Conservation (phyloP, 2,888 invertebrate genomes). For the Aricia artaxerxes region DNA sequence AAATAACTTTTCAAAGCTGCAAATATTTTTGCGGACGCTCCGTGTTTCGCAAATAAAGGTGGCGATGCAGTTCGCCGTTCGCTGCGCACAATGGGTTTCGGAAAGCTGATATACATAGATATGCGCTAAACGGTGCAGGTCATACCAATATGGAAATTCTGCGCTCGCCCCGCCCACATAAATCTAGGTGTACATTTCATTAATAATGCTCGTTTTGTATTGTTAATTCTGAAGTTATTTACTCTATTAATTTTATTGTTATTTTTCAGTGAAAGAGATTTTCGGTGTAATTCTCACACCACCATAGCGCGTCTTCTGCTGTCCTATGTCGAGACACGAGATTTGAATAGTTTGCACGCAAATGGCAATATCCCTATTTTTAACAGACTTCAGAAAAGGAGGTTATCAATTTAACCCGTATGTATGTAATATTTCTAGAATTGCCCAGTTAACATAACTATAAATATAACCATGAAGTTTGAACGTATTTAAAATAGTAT, state of each 20-base stretch:
- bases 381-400: no score
- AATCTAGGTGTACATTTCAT: constrained; percentile 41
- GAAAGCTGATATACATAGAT: constrained; percentile 72
- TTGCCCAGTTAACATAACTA: no score
- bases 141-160: constrained; percentile 60
- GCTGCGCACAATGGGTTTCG: constrained; percentile 69
- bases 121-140: constrained; percentile 62
- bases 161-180: constrained; percentile 55
- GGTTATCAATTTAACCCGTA: no score
- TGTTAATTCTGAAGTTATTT: background rate
- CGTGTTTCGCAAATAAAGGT: constrained; percentile 66
- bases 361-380: no score
- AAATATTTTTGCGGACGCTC: constrained; percentile 52
- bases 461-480: no score
- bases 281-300: no score
- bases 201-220: constrained; percentile 7
- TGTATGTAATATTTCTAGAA: no score
- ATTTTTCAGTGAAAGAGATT: no score
- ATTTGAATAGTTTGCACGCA: no score
- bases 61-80: constrained; percentile 64
- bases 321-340: no score
- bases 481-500: no score
- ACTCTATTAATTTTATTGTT: background rate
- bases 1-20: background rate
- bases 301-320: no score